Base-by-base conservation (phyloP, 2,113 vertebrate species). In the Corvus moneduloides region DNA sequence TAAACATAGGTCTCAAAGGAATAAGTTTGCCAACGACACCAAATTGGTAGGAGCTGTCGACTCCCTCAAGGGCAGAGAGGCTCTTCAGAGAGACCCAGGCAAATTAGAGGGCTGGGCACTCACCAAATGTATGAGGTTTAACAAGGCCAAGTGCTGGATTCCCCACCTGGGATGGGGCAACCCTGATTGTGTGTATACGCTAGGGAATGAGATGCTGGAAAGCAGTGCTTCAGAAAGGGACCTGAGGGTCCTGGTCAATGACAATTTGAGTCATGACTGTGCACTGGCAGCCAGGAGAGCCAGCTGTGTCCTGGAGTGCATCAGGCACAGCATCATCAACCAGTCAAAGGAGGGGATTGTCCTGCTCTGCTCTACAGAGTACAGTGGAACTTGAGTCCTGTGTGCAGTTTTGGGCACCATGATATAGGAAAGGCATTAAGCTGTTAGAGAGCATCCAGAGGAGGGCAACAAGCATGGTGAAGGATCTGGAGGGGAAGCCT, bases 31-130 rank as follows among this genome's bases (percentile, higher is more conserved):
- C 6, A 21, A 6, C 3, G 2, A 16, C 17, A 32, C n/a, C n/a
- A 32, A 35, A 62, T 1, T 41, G 39, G 24, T 26, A 48, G 54
- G 7, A 83, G 41, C 41, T 48, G 6, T 48, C 0, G 0, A 21
- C 11, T 48, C 30, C 26, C 39, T 83, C 0, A 1, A 27, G 7
- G 14, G 21, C 9, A n/a, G 30, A 61, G 41, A 32, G 1, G 4
- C 20, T 59, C 11, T 68, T 52, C n/a, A 68, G 28, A 46, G 54
- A 46, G 61, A 62, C 62, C 20, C 15, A 17, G 10, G 62, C 21
- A 48, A 55, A 62, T 26, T 3, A 41, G 41, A 69, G 41, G 16
- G 17, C 28, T 54, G 30, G n/a, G 39, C 14, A 41, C 17, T 89
- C 71, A 48, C 24, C 13, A 54, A 4, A 4, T 22, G 1, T 41